phyloP scores from a whole-genome alignment of 1,140 invertebrate genomes.

The Drusus annulatus region DNA sequence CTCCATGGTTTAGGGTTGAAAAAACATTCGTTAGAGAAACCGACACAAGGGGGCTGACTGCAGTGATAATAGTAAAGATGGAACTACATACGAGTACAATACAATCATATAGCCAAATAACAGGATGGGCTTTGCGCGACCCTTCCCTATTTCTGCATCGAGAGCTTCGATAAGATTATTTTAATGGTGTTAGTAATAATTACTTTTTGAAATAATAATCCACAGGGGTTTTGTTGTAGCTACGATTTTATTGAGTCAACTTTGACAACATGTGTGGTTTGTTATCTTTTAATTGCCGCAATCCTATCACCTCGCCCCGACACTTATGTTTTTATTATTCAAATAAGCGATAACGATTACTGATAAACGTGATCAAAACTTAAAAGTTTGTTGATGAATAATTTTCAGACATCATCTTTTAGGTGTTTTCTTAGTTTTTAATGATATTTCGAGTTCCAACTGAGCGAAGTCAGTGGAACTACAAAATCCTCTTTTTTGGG shows the following conservation, averaged over 20 bases:
- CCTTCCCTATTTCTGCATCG: conserved; percentile 25
- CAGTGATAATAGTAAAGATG: conserved; percentile 2
- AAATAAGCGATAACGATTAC: too few relatives aligned
- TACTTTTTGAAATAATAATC: conserved; percentile 25
- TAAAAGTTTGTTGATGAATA: too few relatives aligned
- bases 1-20: conserved; percentile 8
- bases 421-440: too few relatives aligned
- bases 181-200: conserved; percentile 28
- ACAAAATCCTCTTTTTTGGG: too few relatives aligned
- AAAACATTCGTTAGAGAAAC: conserved; percentile 17
- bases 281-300: background rate
- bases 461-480: too few relatives aligned
- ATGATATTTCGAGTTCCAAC: too few relatives aligned
- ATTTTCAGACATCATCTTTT: too few relatives aligned
- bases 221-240: background rate
- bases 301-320: too few relatives aligned
- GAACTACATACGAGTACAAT: background rate
- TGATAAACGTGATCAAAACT: too few relatives aligned
- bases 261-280: conserved; percentile 2
- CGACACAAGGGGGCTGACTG: background rate
- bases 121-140: conserved; percentile 10
- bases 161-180: conserved; percentile 24
- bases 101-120: conserved; percentile 25
- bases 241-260: background rate
- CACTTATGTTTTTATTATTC: too few relatives aligned